Evolutionary conservation across 2,888 invertebrate genomes (phyloP).

Genomic region (Agrotis exclamationis): DNA sequence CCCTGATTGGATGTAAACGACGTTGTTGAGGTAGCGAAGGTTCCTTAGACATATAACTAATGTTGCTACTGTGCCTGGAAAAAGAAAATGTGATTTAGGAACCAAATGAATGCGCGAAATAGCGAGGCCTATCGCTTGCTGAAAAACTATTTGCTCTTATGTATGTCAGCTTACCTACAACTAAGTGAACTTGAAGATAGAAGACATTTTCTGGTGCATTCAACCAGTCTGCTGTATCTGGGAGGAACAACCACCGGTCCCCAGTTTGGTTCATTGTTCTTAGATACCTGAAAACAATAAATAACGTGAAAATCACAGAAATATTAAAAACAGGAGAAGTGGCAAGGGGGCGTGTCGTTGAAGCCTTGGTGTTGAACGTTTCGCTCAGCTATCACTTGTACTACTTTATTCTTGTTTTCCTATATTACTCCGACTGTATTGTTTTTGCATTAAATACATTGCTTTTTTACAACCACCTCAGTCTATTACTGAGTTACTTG

Average conservation of each 20-base stretch:
- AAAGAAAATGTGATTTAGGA: neutral
- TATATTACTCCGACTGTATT: no score
- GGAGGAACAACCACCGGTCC: conserved; percentile 95
- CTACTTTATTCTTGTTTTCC: no score
- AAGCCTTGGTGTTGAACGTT: no score
- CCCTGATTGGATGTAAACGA: conserved; percentile 76
- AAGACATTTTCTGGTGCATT: conserved; percentile 89
- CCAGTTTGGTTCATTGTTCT: conserved; percentile 96
- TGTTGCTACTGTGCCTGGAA: conserved; percentile 82
- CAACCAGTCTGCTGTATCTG: conserved; percentile 95
- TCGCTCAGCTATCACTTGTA: no score
- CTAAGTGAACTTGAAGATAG: conserved; percentile 85
- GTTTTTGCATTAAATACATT: no score
- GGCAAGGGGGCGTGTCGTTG: no score
- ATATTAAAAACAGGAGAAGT: no score
- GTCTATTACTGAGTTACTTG: no score
- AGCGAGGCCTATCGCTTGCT: no score
- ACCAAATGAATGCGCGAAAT: no score
- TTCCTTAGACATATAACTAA: conserved; percentile 81
- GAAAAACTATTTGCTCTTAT: neutral
- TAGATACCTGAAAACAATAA: conserved; percentile 85
- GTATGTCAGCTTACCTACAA: conserved; percentile 73
- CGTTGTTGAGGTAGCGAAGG: conserved; percentile 80
- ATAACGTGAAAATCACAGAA: no score
- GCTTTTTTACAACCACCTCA: no score